Conservation (phyloP, 2,113 vertebrate genomes). For the Typhlomys cinereus region DNA sequence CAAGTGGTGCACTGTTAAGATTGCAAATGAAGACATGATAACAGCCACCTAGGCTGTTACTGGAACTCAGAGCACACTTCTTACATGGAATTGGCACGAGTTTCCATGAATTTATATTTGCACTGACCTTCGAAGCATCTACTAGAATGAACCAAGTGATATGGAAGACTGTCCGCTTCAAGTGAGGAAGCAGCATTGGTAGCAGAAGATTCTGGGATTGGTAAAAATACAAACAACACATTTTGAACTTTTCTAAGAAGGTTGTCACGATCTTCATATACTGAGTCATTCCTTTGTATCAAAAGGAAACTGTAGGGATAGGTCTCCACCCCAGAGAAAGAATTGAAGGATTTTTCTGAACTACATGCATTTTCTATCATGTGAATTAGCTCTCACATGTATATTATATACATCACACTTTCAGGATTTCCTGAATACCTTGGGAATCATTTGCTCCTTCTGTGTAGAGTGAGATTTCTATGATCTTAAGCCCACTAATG, state of each 20-base stretch:
- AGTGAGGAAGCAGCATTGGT: not conserved
- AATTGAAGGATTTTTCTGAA: not conserved
- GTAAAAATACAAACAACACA: conserved; percentile 19
- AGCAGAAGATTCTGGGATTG: not conserved
- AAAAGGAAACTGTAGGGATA: not conserved
- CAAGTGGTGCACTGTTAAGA: not conserved
- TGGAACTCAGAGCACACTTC: not conserved
- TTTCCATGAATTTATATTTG: conserved; percentile 23
- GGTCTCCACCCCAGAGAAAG: no score
- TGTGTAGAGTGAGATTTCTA: not conserved
- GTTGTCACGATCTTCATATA: not conserved
- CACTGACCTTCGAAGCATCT: not conserved
- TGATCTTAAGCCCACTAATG: not conserved
- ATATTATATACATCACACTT: not conserved
- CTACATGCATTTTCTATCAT: no score
- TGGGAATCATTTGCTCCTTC: not conserved
- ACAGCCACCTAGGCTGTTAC: not conserved
- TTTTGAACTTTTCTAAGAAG: not conserved
- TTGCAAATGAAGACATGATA: not conserved
- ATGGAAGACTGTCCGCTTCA: not conserved
- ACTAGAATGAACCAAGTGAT: not conserved
- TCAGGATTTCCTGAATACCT: not conserved
- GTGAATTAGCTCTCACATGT: not conserved
- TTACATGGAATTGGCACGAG: not conserved
- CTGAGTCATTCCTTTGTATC: conserved; percentile 49